phyloP scores from a whole-genome alignment of 2,113 vertebrate genomes.

The Phocoena phocoena region DNA sequence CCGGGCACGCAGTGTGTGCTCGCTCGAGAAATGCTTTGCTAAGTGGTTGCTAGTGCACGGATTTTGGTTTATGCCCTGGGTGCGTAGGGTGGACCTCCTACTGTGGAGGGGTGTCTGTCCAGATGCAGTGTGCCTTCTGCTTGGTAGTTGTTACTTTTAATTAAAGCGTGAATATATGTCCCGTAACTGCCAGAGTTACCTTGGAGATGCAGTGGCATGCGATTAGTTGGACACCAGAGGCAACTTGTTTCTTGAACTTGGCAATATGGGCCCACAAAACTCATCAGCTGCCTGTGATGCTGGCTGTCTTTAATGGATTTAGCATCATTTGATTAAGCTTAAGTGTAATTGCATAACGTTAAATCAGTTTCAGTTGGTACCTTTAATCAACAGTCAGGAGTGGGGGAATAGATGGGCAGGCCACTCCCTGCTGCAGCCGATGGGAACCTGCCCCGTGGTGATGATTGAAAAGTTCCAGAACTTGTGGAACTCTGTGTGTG shows the following conservation, averaged over 20 bases:
- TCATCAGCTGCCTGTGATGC: neutral
- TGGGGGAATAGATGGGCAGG: rapidly evolving
- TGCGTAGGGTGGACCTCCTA: neutral
- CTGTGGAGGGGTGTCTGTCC: neutral
- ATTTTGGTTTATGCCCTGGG: rapidly evolving
- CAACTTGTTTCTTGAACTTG: slow-evolving; percentile 70
- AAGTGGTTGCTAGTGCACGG: too few species aligned
- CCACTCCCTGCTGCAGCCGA: neutral
- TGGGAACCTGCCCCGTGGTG: neutral
- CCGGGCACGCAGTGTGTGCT: rapidly evolving
- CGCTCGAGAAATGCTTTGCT: rapidly evolving
- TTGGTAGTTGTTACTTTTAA: slow-evolving; percentile 61
- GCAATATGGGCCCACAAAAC: slow-evolving; percentile 8
- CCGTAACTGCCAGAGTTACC: slow-evolving; percentile 14
- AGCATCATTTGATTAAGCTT: slow-evolving; percentile 75
- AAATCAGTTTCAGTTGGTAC: slow-evolving; percentile 29
- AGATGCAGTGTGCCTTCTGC: neutral
- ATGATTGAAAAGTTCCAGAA: neutral
- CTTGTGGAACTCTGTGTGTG: neutral
- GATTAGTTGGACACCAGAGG: slow-evolving; percentile 49
- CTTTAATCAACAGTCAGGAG: slow-evolving; percentile 51
- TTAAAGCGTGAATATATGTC: slow-evolving; percentile 63
- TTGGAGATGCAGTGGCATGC: slow-evolving; percentile 40
- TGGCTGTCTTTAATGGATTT: slow-evolving; percentile 62
- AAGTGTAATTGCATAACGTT: slow-evolving; percentile 50